Base-by-base conservation (phyloP, 2,888 invertebrate species). In the Eurytoma californica region DNA sequence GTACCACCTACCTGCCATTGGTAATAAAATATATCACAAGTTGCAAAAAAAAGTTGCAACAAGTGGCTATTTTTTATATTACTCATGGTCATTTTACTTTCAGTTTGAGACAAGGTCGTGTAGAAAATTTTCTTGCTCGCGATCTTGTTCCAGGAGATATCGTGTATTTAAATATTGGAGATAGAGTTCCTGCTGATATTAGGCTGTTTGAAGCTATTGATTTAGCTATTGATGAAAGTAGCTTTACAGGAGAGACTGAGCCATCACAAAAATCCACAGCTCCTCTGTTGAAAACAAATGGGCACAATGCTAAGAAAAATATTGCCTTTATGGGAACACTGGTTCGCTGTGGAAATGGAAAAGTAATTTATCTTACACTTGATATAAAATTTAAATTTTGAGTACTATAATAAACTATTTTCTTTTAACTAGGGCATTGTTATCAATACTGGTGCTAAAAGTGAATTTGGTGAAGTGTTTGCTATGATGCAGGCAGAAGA, bases 401-500 rank as follows among this genome's bases (percentile, higher is more conserved):
- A 55, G 78, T 51, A n/a, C 30, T 63, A 53, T 72, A 60, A 57
- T 14, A 68, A 66, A 55, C 72, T 13, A 18, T 72, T 77, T 74
- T 67, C 73, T 72, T 78, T 81, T 88, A 89, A 73, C 9, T 87
- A 97, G 96, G 99, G 99, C 60, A 95, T 99, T 83, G 99, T 99
- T 3, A 97, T 99, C 9, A 97, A 97, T 88, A 99, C 98, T 0
- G 99, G 98, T 0, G 96, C 97, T 84, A 96, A 97, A 81, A 98
- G 99, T 58, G 98, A 99, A 89, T 99, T 99, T 92, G 99, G 99
- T 2, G 97, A 98, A 91, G 96, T 99, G 67, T 99, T 99, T 92
- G 96, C 97, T 84, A 97, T 99, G 98, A 99, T 99, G 99, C 96
- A 98, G 91, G 97, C 96, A 2, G 99, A 99, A 90, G 99, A 99